Evolutionary conservation across 2,888 invertebrate genomes (phyloP).

Genomic region (Noctua janthe): DNA sequence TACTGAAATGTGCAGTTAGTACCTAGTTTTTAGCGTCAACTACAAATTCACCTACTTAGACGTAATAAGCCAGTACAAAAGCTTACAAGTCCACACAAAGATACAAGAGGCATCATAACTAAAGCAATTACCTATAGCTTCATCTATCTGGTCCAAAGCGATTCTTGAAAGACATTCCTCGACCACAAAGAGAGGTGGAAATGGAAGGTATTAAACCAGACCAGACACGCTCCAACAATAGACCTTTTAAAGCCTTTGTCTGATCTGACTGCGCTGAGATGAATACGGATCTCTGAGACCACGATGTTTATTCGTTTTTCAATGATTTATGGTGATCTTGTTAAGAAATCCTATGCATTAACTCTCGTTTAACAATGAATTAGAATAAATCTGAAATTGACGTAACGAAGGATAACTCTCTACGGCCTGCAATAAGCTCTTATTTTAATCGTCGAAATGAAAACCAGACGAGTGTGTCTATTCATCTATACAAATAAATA

Average conservation of each 20-base stretch:
- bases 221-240: slow-evolving; percentile 79
- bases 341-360: slow-evolving; percentile 45
- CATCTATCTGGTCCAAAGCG: slow-evolving; percentile 47
- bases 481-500: too few relatives aligned
- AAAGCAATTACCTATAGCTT: slow-evolving; percentile 57
- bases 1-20: slow-evolving; percentile 2
- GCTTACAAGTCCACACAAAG: slow-evolving; percentile 35
- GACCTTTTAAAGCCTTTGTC: slow-evolving; percentile 80
- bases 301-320: slow-evolving; percentile 54
- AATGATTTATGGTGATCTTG: slow-evolving; percentile 63
- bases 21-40: neutral
- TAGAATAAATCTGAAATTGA: slow-evolving; percentile 47
- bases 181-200: slow-evolving; percentile 77
- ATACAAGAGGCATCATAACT: slow-evolving; percentile 54
- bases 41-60: slow-evolving; percentile 6
- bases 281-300: slow-evolving; percentile 64
- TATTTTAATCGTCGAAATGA: slow-evolving; percentile 27
- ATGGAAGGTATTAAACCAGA: slow-evolving; percentile 80
- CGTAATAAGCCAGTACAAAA: slow-evolving; percentile 4
- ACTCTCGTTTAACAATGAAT: slow-evolving; percentile 22
- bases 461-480: slow-evolving; percentile 4
- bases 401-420: slow-evolving; percentile 21
- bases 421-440: neutral
- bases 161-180: slow-evolving; percentile 75
- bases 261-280: slow-evolving; percentile 64